Percentiles rank a stretch among this genome's conserved stretches.
Evolutionary conservation across 2,797 vertebrate species (phyloP).

Genomic region (Furcifer pardalis): DNA sequence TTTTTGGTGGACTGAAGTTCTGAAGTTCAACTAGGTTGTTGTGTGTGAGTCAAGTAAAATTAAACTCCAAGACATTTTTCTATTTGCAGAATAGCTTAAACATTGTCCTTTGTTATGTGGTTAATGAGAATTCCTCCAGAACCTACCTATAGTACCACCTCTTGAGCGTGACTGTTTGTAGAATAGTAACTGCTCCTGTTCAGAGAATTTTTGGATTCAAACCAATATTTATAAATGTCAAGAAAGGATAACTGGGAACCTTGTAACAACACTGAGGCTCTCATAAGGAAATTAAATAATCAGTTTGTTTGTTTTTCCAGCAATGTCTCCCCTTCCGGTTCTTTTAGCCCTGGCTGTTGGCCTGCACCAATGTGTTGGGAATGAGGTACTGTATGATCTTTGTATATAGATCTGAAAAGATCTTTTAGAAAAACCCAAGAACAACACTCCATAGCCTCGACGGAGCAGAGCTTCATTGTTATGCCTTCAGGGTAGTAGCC

Average conservation of each 20-base stretch:
- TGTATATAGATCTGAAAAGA: background rate
- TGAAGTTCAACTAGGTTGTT: background rate
- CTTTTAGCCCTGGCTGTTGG: background rate
- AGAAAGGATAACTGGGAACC: background rate
- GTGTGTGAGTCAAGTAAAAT: too few species aligned
- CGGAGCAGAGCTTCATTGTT: background rate
- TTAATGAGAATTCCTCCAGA: background rate
- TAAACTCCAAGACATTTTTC: background rate
- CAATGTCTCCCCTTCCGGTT: background rate
- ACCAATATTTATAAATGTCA: background rate
- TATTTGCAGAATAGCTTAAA: background rate
- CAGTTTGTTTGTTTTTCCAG: background rate
- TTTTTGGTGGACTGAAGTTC: background rate
- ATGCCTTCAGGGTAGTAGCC: background rate
- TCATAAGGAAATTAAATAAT: background rate
- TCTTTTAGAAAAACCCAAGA: background rate
- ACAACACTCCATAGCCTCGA: background rate
- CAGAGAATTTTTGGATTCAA: background rate
- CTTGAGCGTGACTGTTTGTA: background rate
- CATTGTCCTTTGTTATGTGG: too few species aligned
- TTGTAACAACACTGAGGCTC: background rate
- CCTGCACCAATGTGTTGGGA: background rate
- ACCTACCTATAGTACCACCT: background rate
- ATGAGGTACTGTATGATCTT: constrained; percentile 8
- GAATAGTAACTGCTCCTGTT: background rate